Evolutionary conservation across 2,113 vertebrate genomes (phyloP).

Genomic region (Myotis yumanensis): DNA sequence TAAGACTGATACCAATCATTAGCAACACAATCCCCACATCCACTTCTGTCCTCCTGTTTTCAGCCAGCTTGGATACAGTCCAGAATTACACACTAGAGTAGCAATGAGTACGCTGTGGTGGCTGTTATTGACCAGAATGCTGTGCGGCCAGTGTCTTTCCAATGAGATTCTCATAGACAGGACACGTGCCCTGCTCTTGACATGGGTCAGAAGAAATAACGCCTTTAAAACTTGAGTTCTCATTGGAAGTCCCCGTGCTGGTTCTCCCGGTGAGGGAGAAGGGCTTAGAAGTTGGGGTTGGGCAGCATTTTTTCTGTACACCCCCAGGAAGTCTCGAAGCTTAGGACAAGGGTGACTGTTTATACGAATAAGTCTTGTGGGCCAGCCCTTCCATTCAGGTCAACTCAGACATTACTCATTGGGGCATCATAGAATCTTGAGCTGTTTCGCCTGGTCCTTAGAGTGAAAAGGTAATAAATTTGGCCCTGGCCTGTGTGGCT

Average conservation of each 20-base stretch:
- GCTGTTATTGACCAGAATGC: neutral
- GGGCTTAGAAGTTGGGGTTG: neutral
- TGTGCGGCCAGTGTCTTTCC: neutral
- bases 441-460: constrained; percentile 55
- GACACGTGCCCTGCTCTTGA: neutral
- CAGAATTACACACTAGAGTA: neutral
- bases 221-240: neutral
- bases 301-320: neutral
- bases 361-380: constrained; percentile 5
- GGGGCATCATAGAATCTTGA: constrained; percentile 72
- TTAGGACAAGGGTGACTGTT: neutral
- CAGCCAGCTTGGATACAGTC: neutral
- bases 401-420: constrained; percentile 66
- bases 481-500: neutral
- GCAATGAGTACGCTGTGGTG: neutral
- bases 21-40: neutral
- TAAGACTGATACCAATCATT: neutral
- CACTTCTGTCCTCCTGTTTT: accelerated
- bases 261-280: neutral
- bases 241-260: neutral
- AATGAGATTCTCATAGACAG: neutral
- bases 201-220: neutral
- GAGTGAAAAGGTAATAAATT: constrained; percentile 35
- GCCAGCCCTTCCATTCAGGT: constrained; percentile 69
- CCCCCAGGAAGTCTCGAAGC: neutral